These are phyloP conservation scores for Aegotheles bennettii DNA, from an alignment of 2,113 vertebrate species.

Conservation along the genomic window DNA sequence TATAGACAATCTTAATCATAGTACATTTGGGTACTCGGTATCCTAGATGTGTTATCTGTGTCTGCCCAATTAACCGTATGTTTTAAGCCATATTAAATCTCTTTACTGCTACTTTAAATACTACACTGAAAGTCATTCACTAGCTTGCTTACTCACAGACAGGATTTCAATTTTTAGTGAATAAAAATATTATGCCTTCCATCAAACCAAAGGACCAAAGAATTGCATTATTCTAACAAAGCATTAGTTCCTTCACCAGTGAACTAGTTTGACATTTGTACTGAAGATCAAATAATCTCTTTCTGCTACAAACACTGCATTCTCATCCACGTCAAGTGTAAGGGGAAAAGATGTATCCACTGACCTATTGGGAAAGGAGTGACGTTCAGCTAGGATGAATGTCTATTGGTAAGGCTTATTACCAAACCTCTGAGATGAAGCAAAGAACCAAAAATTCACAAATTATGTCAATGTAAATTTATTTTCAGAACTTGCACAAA, in stretches of 20 bases:
- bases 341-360: constrained; percentile 38
- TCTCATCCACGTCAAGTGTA: constrained; percentile 23
- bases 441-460: constrained; percentile 77
- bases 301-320: constrained; percentile 27
- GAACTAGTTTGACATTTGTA: constrained; percentile 20
- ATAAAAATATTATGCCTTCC: constrained; percentile 72
- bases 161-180: constrained; percentile 57
- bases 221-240: constrained; percentile 68
- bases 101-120: constrained; percentile 56
- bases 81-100: constrained; percentile 71
- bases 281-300: constrained; percentile 15
- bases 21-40: constrained; percentile 61
- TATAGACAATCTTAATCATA: constrained; percentile 77
- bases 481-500: constrained; percentile 70
- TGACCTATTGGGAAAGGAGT: constrained; percentile 40
- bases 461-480: constrained; percentile 63
- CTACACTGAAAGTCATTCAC: constrained; percentile 66
- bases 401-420: constrained; percentile 82
- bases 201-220: constrained; percentile 79
- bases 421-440: constrained; percentile 76
- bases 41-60: constrained; percentile 56
- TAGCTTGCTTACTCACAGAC: constrained; percentile 53
- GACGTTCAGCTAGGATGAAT: constrained; percentile 55
- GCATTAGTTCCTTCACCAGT: constrained; percentile 38
- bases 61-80: constrained; percentile 62